These are phyloP conservation scores for Danaus plexippus DNA, from an alignment of 1,140 invertebrate species.

Conservation along the genomic window DNA sequence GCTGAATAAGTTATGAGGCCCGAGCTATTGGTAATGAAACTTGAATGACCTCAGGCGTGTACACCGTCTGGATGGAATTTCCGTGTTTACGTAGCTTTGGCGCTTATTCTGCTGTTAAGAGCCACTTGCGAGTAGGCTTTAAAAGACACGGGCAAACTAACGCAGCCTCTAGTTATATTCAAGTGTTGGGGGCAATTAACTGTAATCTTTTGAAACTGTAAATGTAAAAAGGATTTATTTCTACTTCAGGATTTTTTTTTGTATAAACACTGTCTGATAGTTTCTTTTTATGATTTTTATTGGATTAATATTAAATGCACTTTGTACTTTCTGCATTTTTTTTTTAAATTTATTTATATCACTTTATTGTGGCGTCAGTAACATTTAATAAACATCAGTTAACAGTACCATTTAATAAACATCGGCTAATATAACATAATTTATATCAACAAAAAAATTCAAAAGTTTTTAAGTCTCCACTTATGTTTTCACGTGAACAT, in stretches of 20 bases:
- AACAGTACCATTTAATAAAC: too few species aligned
- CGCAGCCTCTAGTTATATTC: constrained; percentile 12
- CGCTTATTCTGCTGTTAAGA: constrained; percentile 49
- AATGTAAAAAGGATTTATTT: neutral
- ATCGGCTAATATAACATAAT: too few species aligned
- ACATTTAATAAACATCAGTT: too few species aligned
- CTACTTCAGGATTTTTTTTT: too few species aligned
- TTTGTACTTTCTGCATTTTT: too few species aligned
- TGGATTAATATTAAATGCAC: too few species aligned
- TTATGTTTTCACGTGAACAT: constrained; percentile 20
- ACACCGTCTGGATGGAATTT: constrained; percentile 53
- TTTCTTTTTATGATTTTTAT: too few species aligned
- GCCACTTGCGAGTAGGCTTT: constrained; percentile 31
- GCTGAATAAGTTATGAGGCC: constrained; percentile 65
- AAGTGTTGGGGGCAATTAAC: constrained; percentile 20
- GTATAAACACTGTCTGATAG: too few species aligned
- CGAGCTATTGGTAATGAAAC: constrained; percentile 66
- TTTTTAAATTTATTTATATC: too few species aligned
- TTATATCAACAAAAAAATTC: too few species aligned
- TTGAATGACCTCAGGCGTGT: constrained; percentile 58
- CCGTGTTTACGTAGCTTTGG: constrained; percentile 48
- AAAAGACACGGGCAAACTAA: constrained; percentile 24
- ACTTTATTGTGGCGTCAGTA: too few species aligned
- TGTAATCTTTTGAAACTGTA: constrained; percentile 12
- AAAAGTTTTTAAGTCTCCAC: too few species aligned